phyloP scores from a whole-genome alignment of 1,140 invertebrate genomes.

The Pseudoatta argentina region DNA sequence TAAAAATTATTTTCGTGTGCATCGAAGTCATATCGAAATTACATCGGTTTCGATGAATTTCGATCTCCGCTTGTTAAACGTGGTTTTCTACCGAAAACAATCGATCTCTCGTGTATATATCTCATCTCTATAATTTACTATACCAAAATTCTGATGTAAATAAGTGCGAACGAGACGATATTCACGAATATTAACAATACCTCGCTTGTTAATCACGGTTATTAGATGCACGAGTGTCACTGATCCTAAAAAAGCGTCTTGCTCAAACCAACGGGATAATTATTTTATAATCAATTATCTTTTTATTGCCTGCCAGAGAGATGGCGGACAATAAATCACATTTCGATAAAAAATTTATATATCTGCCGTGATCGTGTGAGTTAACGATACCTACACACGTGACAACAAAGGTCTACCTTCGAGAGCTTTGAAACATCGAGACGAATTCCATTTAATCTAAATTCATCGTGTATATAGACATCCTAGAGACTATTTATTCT shows the following conservation, averaged over 20 bases:
- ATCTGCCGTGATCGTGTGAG: background rate
- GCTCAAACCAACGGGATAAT: conserved; percentile 21
- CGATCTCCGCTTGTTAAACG: background rate
- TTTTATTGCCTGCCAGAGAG: background rate
- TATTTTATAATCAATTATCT: conserved; percentile 38
- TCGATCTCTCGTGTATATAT: conserved; percentile 27
- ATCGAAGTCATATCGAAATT: background rate
- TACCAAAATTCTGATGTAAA: conserved; percentile 42
- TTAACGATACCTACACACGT: background rate
- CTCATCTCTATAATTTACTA: conserved; percentile 26
- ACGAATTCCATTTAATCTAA: conserved; percentile 38
- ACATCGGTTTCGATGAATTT: conserved; percentile 6
- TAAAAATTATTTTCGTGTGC: conserved; percentile 10
- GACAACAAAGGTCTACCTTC: background rate
- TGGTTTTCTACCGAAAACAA: conserved; percentile 23
- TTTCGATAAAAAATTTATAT: background rate
- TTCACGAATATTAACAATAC: conserved; percentile 20
- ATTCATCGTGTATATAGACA: conserved; percentile 59
- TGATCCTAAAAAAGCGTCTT: conserved; percentile 22
- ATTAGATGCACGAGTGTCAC: conserved; percentile 22
- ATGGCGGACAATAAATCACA: background rate
- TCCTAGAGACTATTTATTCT: conserved; percentile 64
- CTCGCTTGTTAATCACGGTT: conserved; percentile 46
- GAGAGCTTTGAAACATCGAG: conserved; percentile 27
- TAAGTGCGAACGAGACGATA: conserved; percentile 26